Evolutionary conservation across 2,888 invertebrate genomes (phyloP), one percentile per base, ranked within the genome.

Genomic region (Phanerotoma sp.): DNA sequence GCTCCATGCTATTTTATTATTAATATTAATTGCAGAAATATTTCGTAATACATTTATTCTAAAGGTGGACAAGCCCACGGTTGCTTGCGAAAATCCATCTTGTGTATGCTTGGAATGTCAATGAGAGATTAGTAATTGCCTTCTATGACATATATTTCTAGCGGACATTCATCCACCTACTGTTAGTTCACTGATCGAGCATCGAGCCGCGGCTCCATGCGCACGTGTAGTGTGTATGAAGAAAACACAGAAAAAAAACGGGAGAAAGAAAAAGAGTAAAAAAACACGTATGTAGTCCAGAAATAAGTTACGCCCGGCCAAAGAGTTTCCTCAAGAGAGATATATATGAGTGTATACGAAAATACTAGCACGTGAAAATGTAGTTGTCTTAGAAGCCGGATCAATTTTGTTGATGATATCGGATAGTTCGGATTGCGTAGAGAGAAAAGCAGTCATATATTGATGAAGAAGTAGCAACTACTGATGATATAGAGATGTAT

Each of bases 281-380:
- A 59, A 57, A 54, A 53, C 50, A 57, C 55, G 65, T 58, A 58
- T 57, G 57, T 56, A 59, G 61, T 62, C 64, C 66, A 64, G 66
- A 68, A 67, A 66, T 68, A 68, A 64, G 65, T 67, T 64, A 63
- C 61, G 63, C 67, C 40, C 30, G 49, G 40, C 38, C 49, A 49
- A 25, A n/a, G 40, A 49, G 49, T 40, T 49, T 40, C 30, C 49
- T 49, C 40, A 30, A 16, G 38, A 20, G 15, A 21, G 13, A 25
- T 48, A 28, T 48, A 22, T 35, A 38, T 18, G n/a, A 21, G 25
- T 18, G 13, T 45, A 7, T 18, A 28, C 10, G 30, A 45, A 28
- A 30, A 28, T 13, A 32, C 28, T 25, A 28, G 41, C 16, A 42
- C 20, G 25, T 13, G 25, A 22, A 42, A 13, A 42, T 16, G 20